Evolutionary conservation across 2,888 invertebrate genomes (phyloP).

Genomic region (Melikaiella ostensackeni): DNA sequence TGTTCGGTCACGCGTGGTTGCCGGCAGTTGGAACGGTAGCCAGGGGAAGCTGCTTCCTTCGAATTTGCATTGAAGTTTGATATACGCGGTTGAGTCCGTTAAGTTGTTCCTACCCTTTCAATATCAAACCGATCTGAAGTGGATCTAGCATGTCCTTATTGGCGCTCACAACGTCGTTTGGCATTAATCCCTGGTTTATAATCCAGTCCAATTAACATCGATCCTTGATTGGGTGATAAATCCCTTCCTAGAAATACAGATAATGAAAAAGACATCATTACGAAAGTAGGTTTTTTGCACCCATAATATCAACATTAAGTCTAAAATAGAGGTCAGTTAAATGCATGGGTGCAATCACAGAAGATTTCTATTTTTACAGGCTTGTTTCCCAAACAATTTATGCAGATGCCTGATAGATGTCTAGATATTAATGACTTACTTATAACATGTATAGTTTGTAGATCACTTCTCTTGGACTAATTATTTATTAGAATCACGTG

Average conservation of each 20-base stretch:
- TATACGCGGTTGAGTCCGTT: conserved; percentile 66
- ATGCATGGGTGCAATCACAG: neutral
- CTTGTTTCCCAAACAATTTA: no score
- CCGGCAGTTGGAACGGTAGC: conserved; percentile 67
- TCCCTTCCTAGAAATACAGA: conserved; percentile 11
- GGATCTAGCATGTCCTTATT: neutral
- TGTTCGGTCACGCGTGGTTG: conserved; percentile 74
- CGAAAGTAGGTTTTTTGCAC: no score
- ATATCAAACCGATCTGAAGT: conserved; percentile 1
- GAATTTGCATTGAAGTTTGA: conserved; percentile 61
- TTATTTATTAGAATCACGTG: no score
- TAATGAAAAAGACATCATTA: neutral
- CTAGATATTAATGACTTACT: no score
- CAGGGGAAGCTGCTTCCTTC: conserved; percentile 55
- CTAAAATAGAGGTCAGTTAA: neutral
- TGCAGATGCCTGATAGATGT: no score
- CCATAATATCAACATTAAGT: neutral
- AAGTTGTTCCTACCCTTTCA: conserved; percentile 47
- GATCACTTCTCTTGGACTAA: no score
- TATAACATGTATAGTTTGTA: no score
- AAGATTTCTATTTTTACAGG: neutral
- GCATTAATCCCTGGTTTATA: neutral
- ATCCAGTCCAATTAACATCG: neutral
- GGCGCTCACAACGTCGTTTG: conserved; percentile 14
- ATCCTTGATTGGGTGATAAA: conserved; percentile 6